Conservation (phyloP, 2,888 invertebrate genomes). For the Quadroppia sp. region DNA sequence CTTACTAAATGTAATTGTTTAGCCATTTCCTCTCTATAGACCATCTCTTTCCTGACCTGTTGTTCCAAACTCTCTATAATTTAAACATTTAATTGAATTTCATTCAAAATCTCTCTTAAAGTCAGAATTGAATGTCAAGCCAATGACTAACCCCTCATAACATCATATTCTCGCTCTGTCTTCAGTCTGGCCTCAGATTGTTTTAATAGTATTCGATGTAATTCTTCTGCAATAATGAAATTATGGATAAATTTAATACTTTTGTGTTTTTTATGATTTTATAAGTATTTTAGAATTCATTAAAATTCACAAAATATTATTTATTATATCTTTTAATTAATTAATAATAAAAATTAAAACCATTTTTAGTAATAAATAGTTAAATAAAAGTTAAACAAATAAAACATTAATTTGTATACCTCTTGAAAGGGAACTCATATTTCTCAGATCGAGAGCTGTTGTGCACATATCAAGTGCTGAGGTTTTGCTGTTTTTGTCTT, state of each 20-base stretch:
- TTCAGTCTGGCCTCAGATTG: conserved; percentile 51
- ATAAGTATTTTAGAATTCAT: too few species aligned
- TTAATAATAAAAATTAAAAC: too few species aligned
- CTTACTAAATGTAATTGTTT: conserved; percentile 52
- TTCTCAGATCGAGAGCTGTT: conserved; percentile 24
- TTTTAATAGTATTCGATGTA: conserved; percentile 50
- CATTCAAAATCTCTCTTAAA: too few species aligned
- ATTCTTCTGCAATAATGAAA: conserved; percentile 49
- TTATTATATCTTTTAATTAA: too few species aligned
- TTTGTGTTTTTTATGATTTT: too few species aligned
- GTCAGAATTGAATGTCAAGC: neutral
- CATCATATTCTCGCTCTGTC: conserved; percentile 51
- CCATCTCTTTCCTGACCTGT: conserved; percentile 51
- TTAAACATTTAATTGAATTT: conserved; percentile 7
- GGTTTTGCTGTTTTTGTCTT: neutral
- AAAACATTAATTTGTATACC: conserved; percentile 18
- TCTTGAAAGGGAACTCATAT: conserved; percentile 21
- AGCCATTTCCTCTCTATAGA: conserved; percentile 52
- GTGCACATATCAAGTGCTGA: conserved; percentile 1
- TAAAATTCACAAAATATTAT: too few species aligned
- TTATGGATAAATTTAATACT: too few species aligned
- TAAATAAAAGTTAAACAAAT: too few species aligned
- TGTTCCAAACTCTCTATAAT: conserved; percentile 51
- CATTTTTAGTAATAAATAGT: too few species aligned
- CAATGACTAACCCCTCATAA: conserved; percentile 50